phyloP scores from a whole-genome alignment of 2,113 vertebrate species.

The Notechis scutatus region DNA sequence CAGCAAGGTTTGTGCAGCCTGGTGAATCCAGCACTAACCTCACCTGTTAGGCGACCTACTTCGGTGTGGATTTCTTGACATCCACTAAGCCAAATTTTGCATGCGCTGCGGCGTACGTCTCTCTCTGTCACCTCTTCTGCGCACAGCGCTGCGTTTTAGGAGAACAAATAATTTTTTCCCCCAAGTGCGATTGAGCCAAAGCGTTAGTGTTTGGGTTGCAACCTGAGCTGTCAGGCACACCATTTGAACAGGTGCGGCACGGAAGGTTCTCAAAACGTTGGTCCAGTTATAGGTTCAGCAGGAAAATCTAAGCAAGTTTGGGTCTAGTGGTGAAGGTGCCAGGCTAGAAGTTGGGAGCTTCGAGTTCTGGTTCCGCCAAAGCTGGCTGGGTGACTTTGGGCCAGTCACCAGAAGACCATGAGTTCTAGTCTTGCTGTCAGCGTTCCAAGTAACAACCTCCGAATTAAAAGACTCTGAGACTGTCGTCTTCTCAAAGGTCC shows the following conservation, averaged over 20 bases:
- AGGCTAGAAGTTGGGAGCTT: background rate
- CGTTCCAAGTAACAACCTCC: no score
- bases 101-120: background rate
- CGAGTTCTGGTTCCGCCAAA: background rate
- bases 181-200: background rate
- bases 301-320: background rate
- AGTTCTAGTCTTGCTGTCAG: background rate
- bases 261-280: background rate
- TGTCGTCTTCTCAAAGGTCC: no score
- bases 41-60: background rate
- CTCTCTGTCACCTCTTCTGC: no score
- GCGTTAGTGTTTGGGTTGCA: background rate
- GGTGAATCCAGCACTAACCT: background rate
- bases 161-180: no score
- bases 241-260: background rate
- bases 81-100: background rate
- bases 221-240: background rate
- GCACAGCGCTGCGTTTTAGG: background rate
- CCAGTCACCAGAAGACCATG: background rate
- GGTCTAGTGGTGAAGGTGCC: background rate
- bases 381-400: background rate
- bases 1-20: background rate
- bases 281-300: background rate
- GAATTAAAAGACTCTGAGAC: no score
- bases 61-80: background rate